phyloP scores from a whole-genome alignment of 2,797 vertebrate species.

The Gymnothorax reevesii region DNA sequence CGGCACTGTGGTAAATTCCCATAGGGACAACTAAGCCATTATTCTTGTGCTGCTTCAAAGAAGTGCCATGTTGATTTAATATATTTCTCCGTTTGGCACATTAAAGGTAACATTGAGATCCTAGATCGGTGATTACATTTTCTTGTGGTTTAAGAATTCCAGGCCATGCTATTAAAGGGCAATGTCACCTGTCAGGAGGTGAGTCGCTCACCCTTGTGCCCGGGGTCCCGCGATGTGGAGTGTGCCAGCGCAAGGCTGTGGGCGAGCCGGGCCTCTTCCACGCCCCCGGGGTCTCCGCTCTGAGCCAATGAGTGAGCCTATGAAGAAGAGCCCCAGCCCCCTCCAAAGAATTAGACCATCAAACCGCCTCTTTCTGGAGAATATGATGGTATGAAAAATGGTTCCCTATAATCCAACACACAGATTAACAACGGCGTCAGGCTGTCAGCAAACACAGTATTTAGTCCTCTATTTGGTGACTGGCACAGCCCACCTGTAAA shows the following conservation, averaged over 20 bases:
- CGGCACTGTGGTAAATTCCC: neutral
- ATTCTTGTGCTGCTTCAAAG: neutral
- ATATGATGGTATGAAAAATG: too few relatives aligned
- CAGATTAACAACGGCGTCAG: too few relatives aligned
- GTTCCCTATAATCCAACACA: too few relatives aligned
- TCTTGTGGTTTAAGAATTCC: neutral
- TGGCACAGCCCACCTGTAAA: conserved; percentile 4
- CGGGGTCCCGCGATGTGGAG: conserved; percentile 54
- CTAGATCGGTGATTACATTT: too few relatives aligned
- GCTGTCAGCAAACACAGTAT: too few relatives aligned
- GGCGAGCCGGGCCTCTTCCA: conserved; percentile 66
- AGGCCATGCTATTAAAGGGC: neutral
- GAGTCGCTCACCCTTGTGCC: conserved; percentile 65
- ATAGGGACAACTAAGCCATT: neutral
- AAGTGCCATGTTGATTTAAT: neutral
- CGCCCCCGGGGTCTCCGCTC: conserved; percentile 61
- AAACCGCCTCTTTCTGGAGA: neutral
- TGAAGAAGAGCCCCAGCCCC: conserved; percentile 32
- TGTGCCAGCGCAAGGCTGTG: conserved; percentile 68
- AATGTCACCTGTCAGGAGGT: neutral
- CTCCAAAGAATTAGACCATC: conserved; percentile 30
- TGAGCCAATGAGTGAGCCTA: conserved; percentile 73
- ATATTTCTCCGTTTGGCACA: too few relatives aligned
- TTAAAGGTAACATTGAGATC: too few relatives aligned
- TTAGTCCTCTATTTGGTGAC: too few relatives aligned